These are phyloP conservation scores for Sphinx pinastri DNA, from an alignment of 2,888 invertebrate genomes.

Conservation along the genomic window DNA sequence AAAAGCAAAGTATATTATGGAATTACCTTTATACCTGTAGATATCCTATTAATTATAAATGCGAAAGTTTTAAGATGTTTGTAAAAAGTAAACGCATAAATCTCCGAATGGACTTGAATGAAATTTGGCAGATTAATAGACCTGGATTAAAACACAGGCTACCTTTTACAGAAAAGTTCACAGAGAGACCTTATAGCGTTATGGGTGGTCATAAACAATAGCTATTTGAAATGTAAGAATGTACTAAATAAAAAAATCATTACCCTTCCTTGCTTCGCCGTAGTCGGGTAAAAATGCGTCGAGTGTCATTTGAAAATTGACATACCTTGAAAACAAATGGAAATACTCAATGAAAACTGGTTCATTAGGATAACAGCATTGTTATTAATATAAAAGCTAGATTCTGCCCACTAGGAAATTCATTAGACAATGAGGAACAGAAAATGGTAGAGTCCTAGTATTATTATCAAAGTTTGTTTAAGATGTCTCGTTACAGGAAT, in stretches of 20 bases:
- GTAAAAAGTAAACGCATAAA: no score
- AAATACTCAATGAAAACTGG: constrained; percentile 1
- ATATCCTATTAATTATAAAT: no score
- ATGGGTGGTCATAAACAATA: no score
- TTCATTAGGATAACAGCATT: constrained; percentile 11
- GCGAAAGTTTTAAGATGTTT: no score
- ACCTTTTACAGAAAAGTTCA: no score
- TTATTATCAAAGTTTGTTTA: neutral
- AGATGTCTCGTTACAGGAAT: constrained; percentile 1
- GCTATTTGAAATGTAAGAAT: neutral
- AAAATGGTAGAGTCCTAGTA: constrained; percentile 4
- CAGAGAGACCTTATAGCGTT: no score
- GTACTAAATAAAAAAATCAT: no score
- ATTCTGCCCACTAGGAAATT: constrained; percentile 3
- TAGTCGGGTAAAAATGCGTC: no score
- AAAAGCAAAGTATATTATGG: no score
- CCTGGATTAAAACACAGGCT: no score
- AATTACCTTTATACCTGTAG: no score
- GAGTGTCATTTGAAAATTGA: neutral
- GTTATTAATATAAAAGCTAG: constrained; percentile 15
- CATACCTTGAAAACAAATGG: neutral
- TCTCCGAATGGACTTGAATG: neutral
- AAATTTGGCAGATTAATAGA: neutral
- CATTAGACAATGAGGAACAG: constrained; percentile 1
- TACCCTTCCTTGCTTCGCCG: no score